phyloP scores from a whole-genome alignment of 2,888 invertebrate species.

The Ennomos fuscantarius region DNA sequence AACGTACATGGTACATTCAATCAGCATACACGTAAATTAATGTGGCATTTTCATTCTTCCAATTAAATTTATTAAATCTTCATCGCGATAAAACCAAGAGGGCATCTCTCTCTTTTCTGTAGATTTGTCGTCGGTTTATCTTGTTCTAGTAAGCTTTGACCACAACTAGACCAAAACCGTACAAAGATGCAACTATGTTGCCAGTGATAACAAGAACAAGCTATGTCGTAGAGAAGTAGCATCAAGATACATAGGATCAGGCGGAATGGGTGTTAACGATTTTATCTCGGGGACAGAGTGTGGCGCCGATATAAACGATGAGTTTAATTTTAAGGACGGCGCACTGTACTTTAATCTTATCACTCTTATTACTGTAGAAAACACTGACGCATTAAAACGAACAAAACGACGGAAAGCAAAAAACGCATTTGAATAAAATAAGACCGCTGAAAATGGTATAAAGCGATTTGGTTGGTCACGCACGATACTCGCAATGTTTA shows the following conservation, averaged over 20 bases:
- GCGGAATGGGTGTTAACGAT: constrained; percentile 11
- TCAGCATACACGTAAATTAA: constrained; percentile 42
- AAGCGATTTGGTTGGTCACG: constrained; percentile 56
- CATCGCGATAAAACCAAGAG: constrained; percentile 1
- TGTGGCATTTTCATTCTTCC: constrained; percentile 33
- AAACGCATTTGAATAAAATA: constrained; percentile 56
- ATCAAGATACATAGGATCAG: constrained; percentile 25
- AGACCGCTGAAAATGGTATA: constrained; percentile 60
- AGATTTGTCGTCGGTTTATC: constrained; percentile 22
- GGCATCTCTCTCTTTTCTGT: constrained; percentile 13
- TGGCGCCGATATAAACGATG: constrained; percentile 26
- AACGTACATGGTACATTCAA: constrained; percentile 34
- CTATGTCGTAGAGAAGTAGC: constrained; percentile 38
- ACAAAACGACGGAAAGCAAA: constrained; percentile 58
- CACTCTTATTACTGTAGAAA: constrained; percentile 52
- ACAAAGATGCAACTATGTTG: constrained; percentile 42
- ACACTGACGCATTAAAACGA: constrained; percentile 45
- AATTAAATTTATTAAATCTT: constrained; percentile 23
- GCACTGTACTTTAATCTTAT: constrained; percentile 31
- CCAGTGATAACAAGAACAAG: constrained; percentile 36
- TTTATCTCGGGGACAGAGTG: constrained; percentile 24
- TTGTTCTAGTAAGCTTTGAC: constrained; percentile 27
- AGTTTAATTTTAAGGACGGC: constrained; percentile 24
- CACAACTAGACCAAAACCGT: too few relatives aligned
- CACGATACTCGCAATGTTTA: constrained; percentile 47